These are phyloP conservation scores for Ophraella communa DNA, from an alignment of 2,888 invertebrate species.

Conservation along the genomic window DNA sequence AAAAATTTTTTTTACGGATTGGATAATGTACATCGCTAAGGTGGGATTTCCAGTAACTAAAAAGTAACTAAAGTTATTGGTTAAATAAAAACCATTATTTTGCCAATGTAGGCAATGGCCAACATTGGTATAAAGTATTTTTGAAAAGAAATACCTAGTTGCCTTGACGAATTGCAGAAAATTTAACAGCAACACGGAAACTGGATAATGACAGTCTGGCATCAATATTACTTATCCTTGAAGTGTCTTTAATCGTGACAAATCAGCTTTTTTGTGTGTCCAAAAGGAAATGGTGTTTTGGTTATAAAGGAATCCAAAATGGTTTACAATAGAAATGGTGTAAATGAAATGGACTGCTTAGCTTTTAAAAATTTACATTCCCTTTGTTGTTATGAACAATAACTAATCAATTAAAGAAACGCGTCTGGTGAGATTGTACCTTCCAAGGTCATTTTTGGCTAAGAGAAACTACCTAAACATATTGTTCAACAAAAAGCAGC, in stretches of 20 bases:
- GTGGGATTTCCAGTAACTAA: too few relatives aligned
- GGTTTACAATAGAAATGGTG: constrained; percentile 42
- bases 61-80: too few relatives aligned
- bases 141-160: constrained; percentile 49
- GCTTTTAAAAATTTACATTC: constrained; percentile 21
- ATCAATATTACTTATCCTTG: constrained; percentile 36
- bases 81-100: not conserved
- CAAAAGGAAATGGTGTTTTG: constrained; percentile 49
- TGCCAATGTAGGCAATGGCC: constrained; percentile 49
- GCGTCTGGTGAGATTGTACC: not conserved
- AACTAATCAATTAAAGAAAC: not conserved
- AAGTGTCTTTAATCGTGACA: constrained; percentile 53
- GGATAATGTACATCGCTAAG: too few relatives aligned
- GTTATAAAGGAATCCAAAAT: constrained; percentile 46
- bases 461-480: not conserved
- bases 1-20: too few relatives aligned
- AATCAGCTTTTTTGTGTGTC: constrained; percentile 52
- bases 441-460: not conserved
- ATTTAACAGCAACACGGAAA: constrained; percentile 26
- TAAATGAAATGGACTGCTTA: constrained; percentile 43
- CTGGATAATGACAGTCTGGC: not conserved
- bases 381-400: not conserved
- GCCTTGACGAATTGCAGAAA: constrained; percentile 44
- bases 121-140: constrained; percentile 52
- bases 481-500: not conserved